Conservation (phyloP, 2,113 vertebrate genomes). For the Serinus canaria region DNA sequence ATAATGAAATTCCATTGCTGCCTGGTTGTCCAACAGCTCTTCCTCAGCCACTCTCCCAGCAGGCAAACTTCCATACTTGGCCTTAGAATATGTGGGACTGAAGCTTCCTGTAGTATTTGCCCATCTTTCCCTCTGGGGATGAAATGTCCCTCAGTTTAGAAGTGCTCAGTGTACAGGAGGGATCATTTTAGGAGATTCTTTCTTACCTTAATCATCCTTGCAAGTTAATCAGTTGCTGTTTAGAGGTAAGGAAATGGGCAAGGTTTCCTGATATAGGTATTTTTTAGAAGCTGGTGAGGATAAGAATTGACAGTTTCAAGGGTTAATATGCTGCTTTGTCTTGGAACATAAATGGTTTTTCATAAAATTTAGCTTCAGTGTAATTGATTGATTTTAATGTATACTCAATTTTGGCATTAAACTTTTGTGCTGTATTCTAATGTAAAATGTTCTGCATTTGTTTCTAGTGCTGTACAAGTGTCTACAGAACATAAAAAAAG, state of each 20-base stretch:
- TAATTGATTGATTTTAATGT: conserved; percentile 26
- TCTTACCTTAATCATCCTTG: not conserved
- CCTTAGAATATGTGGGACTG: not conserved
- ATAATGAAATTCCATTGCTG: not conserved
- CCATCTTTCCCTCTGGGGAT: not conserved
- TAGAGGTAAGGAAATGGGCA: not conserved
- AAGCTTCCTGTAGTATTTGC: not conserved
- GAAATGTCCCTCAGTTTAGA: conserved; percentile 6
- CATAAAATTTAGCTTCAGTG: not conserved
- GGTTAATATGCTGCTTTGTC: not conserved
- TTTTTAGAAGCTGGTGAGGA: not conserved
- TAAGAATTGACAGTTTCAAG: not conserved
- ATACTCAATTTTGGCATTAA: conserved; percentile 52
- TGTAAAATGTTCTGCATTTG: conserved; percentile 66
- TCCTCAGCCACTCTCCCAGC: not conserved
- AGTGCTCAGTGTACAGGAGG: not conserved
- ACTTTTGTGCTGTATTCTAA: conserved; percentile 53
- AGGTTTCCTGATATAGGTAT: not conserved
- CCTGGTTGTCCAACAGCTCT: not conserved
- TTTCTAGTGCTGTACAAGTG: conserved; percentile 88
- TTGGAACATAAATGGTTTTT: not conserved
- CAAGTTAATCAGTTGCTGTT: not conserved
- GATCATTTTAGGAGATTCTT: not conserved
- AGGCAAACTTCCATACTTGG: not conserved
- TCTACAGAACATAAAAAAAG: conserved; percentile 93